Evolutionary conservation across 2,797 vertebrate species (phyloP), one percentile per base, ranked within the genome.

Genomic region (Tenualosa thibaudeaui): DNA sequence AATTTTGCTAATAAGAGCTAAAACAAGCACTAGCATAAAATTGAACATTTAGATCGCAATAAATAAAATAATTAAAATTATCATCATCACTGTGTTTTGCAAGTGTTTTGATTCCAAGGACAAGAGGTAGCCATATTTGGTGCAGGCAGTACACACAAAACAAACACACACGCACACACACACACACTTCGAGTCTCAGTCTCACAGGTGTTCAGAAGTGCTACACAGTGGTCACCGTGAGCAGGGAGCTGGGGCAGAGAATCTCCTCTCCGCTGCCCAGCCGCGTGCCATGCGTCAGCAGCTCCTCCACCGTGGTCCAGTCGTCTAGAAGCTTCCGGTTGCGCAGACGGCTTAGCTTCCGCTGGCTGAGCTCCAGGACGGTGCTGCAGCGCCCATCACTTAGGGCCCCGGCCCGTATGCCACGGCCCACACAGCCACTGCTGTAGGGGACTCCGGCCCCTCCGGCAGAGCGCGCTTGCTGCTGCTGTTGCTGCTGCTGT

Each of bases 251-350:
- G 62, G 93, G 89, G 86, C 94, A 92, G 85, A 87, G 53, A 19
- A 91, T 87, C 60, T 93, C 91, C n/a, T 94, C 94, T 10, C 91
- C 88, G 68, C 89, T 90, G 60, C 94, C 88, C 43, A 95, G 89
- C 84, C 93, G 91, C 37, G 90, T 96, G n/a, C 95, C 90, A 0
- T 96, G 95, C 87, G 92, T 93, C 89, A 96, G 93, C 86, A 96
- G 94, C 90, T 96, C 95, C 91, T 96, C 95, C 51, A 95, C 94
- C 3, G 95, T 95, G 7, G 94, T 95, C 94, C 94, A 96, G 88
- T 96, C 95, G 50, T 96, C 96, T 85, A 95, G 88, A 87, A 95
- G 85, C 92, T 95, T 96, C 89, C 93, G 93, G 91, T 95, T 95
- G 86, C 94, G 93, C 89, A 95, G 85, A 1, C 95, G 94, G 87